Percentiles rank a stretch among this genome's conserved stretches.
These are phyloP conservation scores for Pyrochroa serraticornis DNA, from an alignment of 2,888 invertebrate genomes.

Conservation along the genomic window DNA sequence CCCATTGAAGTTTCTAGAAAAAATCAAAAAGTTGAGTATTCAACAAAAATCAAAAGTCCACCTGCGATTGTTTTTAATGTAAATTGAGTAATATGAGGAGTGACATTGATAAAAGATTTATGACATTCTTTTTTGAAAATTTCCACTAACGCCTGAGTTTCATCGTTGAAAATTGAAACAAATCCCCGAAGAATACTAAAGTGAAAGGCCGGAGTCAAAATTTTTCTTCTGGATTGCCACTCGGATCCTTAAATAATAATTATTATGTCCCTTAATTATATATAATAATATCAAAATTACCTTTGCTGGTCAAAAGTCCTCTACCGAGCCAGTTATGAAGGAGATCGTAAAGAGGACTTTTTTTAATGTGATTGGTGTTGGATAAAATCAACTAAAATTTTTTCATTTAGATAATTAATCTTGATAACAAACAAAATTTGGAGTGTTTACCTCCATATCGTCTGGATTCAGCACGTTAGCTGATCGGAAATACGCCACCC, in stretches of 20 bases:
- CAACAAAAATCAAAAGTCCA: conserved; percentile 31
- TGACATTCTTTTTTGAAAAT: not conserved
- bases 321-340: no score
- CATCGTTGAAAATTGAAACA: conserved; percentile 36
- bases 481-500: no score
- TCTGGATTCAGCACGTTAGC: no score
- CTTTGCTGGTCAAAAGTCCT: no score
- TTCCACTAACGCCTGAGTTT: conserved; percentile 35
- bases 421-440: no score
- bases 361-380: no score
- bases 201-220: conserved; percentile 44
- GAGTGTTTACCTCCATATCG: no score
- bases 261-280: no score
- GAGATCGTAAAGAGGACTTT: no score
- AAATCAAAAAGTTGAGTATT: not conserved
- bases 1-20: conserved; percentile 39
- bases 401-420: no score
- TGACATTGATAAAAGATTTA: not conserved
- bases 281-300: no score
- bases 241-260: conserved; percentile 29
- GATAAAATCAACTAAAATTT: no score
- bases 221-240: conserved; percentile 41
- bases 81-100: conserved; percentile 4
- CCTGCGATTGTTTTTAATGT: conserved; percentile 62
- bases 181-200: conserved; percentile 42